Percentiles rank a stretch among this genome's conserved stretches.
Conservation (phyloP, 2,888 invertebrate species). For the Netelia virgata region DNA sequence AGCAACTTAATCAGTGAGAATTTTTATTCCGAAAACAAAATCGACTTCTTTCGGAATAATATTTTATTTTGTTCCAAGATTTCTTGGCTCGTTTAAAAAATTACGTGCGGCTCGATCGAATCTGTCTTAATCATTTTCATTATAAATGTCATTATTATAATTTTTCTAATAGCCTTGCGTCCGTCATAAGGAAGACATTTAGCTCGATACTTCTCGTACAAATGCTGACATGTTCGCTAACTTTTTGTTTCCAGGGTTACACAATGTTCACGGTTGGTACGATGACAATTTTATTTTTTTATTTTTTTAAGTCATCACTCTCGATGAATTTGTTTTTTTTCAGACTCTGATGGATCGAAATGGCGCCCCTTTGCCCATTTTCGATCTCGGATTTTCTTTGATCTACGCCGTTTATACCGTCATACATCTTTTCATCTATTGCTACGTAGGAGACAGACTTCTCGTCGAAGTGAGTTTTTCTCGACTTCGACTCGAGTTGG, state of each 20-base stretch:
- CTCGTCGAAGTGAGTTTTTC: constrained; percentile 15
- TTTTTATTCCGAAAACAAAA: background rate
- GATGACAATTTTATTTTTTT: background rate
- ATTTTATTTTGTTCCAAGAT: too few relatives aligned
- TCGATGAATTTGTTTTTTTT: background rate
- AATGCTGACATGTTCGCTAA: constrained; percentile 61
- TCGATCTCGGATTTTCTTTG: background rate
- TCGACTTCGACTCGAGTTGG: background rate
- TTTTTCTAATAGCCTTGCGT: constrained; percentile 40
- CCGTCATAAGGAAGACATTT: constrained; percentile 59
- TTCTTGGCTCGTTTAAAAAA: too few relatives aligned
- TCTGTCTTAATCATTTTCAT: constrained; percentile 9
- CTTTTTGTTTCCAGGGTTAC: constrained; percentile 67
- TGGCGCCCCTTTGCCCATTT: background rate
- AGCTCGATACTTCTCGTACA: constrained; percentile 64
- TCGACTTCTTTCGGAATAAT: too few relatives aligned
- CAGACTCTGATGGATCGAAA: background rate
- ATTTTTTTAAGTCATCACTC: background rate
- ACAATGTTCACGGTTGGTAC: constrained; percentile 59
- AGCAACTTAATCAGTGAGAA: constrained; percentile 56
- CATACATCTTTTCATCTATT: constrained; percentile 70
- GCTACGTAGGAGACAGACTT: constrained; percentile 71
- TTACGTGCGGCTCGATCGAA: background rate
- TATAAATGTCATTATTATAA: background rate
- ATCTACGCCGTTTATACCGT: constrained; percentile 59